Conservation (phyloP, 1,140 invertebrate species). For the Uloborus diversus region DNA sequence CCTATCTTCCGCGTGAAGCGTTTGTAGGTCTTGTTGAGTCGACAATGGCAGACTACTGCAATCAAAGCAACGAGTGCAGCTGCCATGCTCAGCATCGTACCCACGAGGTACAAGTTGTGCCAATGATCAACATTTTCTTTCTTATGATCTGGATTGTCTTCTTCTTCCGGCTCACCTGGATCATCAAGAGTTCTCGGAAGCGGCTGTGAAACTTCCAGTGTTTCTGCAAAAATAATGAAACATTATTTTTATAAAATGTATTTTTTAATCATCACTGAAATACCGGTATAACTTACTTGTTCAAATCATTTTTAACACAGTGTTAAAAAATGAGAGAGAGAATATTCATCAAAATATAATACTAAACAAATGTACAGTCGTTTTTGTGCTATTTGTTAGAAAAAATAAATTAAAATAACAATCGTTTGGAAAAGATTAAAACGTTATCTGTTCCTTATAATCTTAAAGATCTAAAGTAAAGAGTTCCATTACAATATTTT, state of each 20-base stretch:
- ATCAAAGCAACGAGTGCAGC: slow-evolving; percentile 75
- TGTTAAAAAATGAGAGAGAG: too few relatives aligned
- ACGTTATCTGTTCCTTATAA: too few relatives aligned
- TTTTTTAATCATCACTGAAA: too few relatives aligned
- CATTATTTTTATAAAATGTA: not conserved
- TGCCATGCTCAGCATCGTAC: slow-evolving; percentile 75
- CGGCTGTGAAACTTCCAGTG: slow-evolving; percentile 41
- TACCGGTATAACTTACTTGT: too few relatives aligned
- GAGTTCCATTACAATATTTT: too few relatives aligned
- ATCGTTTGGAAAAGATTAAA: too few relatives aligned
- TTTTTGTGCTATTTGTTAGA: too few relatives aligned
- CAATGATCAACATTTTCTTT: slow-evolving; percentile 68
- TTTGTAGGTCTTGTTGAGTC: slow-evolving; percentile 75
- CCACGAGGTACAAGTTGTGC: slow-evolving; percentile 78
- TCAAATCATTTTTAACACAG: too few relatives aligned
- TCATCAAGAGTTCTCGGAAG: slow-evolving; percentile 44
- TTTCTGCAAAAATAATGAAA: slow-evolving; percentile 2
- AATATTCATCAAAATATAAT: too few relatives aligned
- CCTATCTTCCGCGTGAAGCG: slow-evolving; percentile 62
- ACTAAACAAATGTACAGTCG: too few relatives aligned
- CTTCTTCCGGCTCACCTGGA: slow-evolving; percentile 29
- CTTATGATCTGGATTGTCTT: not conserved
- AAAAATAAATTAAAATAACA: too few relatives aligned
- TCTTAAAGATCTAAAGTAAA: too few relatives aligned
- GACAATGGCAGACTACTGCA: slow-evolving; percentile 76